Base-by-base conservation (phyloP, 2,113 vertebrate species). In the Baryphthengus martii region DNA sequence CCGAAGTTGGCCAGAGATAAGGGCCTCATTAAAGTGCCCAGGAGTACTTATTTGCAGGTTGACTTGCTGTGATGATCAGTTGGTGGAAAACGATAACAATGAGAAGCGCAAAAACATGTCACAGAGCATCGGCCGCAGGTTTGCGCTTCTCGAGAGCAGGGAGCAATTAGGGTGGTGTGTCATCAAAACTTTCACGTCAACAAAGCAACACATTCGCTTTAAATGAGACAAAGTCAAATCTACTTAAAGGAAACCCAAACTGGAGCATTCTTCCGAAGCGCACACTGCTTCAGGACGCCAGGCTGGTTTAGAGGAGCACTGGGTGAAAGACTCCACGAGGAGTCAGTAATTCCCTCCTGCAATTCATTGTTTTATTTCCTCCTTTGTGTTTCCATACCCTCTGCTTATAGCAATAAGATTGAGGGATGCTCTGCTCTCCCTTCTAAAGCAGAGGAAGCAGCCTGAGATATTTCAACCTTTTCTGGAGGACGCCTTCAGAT, bases 131-230 rank as follows among this genome's bases (percentile, higher is more conserved):
- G 95, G 88, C 70, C 96, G 97, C 97, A 95, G 89, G 94, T 96
- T 93, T 88, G 89, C 73, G 95, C 95, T 96, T 95, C 92, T 93
- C 79, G 70, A 91, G 87, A 96, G 80, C 68, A 96, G 94, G 52
- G 70, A 97, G 97, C 98, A 98, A 99, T 99, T 98, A 99, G 97
- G 96, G 91, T 81, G 85, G 93, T 97, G 96, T 96, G 96, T 98
- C 98, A 61, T 97, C 95, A 96, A 93, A 97, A 98, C 96, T 98
- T 98, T 97, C 94, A 97, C 83, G 78, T 98, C 97, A 95, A 96
- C 97, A 96, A 98, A 97, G 96, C 95, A 97, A 97, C 96, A 95
- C 96, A 95, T 96, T 97, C 65, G 21, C 47, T 96, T 91, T 95
- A 95, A 98, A 98, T 92, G 93, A 96, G 96, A 96, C 86, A 75